A percentile compares a stretch with the other conserved stretches of the same genome.
Evolutionary conservation across 2,113 vertebrate species (phyloP).

Genomic region (Gadus chalcogrammus): DNA sequence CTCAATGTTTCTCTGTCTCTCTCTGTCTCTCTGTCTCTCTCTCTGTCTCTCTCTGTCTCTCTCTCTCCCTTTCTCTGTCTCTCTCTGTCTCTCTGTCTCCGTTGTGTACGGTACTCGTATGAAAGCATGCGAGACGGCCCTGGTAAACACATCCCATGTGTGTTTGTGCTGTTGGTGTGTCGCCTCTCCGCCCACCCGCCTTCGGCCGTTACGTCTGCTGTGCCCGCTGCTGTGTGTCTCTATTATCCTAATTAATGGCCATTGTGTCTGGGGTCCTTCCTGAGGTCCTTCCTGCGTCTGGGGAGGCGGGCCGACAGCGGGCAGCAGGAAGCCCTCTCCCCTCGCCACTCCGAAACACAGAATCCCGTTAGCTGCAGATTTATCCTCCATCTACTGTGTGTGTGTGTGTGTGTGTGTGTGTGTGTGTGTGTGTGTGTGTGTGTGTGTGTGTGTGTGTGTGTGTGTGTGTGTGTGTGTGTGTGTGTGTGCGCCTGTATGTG

Average conservation of each 20-base stretch:
- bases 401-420: too few relatives aligned
- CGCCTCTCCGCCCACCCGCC: not conserved
- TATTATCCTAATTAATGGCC: not conserved
- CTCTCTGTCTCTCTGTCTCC: too few relatives aligned
- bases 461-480: too few relatives aligned
- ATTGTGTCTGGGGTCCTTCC: not conserved
- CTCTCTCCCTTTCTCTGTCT: too few relatives aligned
- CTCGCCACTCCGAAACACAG: not conserved
- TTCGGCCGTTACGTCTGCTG: not conserved
- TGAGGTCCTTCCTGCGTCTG: not conserved
- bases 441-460: too few relatives aligned
- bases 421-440: too few relatives aligned
- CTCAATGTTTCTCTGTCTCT: too few relatives aligned
- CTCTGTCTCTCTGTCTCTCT: too few relatives aligned
- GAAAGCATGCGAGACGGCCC: not conserved
- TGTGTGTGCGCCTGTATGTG: too few relatives aligned
- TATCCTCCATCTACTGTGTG: not conserved
- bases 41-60: too few relatives aligned
- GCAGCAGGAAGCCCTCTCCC: too few relatives aligned
- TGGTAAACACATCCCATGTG: not conserved
- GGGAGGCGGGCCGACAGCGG: not conserved
- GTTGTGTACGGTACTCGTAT: not conserved
- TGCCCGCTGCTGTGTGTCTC: not conserved
- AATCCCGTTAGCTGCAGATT: constrained; percentile 2
- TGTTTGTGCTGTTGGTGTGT: not conserved